Conservation (phyloP, 1,140 invertebrate species). For the Diploscapter pachys region DNA sequence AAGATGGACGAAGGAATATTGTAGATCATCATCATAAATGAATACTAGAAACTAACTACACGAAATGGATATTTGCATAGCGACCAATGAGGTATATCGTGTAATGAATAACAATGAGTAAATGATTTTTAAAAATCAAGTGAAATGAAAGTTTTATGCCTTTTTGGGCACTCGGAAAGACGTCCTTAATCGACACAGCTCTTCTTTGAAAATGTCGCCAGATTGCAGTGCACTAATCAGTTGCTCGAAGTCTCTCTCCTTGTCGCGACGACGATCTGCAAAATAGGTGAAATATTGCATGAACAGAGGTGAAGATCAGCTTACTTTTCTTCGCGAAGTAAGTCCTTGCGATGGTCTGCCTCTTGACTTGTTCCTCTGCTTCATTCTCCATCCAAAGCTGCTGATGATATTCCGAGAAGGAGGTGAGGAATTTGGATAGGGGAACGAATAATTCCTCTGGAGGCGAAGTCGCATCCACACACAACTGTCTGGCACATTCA, state of each 20-base stretch:
- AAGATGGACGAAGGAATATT: too few relatives aligned
- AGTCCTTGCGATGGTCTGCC: slow-evolving; percentile 78
- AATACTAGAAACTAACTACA: neutral
- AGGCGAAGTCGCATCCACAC: slow-evolving; percentile 86
- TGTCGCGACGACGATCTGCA: slow-evolving; percentile 23
- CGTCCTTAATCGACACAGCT: slow-evolving; percentile 67
- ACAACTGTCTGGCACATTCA: slow-evolving; percentile 64
- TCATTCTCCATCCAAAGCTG: slow-evolving; percentile 81
- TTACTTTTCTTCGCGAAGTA: slow-evolving; percentile 49
- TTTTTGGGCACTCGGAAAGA: slow-evolving; percentile 36
- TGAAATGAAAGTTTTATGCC: neutral
- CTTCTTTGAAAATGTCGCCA: slow-evolving; percentile 93
- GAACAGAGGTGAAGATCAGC: slow-evolving; percentile 21
- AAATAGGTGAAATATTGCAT: slow-evolving; percentile 38
- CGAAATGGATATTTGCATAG: too few relatives aligned
- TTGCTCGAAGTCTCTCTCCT: slow-evolving; percentile 82
- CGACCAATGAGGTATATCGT: neutral
- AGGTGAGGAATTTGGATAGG: slow-evolving; percentile 81
- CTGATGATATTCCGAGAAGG: slow-evolving; percentile 78
- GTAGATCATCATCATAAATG: too few relatives aligned
- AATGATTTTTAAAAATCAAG: neutral
- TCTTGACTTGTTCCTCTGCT: slow-evolving; percentile 76
- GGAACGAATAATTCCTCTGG: slow-evolving; percentile 95
- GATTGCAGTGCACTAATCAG: slow-evolving; percentile 89
- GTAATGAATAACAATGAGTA: neutral